A percentile compares a stretch with the other conserved stretches of the same genome.
Conservation (phyloP, 2,888 invertebrate species). For the Hyposoter dolosus region DNA sequence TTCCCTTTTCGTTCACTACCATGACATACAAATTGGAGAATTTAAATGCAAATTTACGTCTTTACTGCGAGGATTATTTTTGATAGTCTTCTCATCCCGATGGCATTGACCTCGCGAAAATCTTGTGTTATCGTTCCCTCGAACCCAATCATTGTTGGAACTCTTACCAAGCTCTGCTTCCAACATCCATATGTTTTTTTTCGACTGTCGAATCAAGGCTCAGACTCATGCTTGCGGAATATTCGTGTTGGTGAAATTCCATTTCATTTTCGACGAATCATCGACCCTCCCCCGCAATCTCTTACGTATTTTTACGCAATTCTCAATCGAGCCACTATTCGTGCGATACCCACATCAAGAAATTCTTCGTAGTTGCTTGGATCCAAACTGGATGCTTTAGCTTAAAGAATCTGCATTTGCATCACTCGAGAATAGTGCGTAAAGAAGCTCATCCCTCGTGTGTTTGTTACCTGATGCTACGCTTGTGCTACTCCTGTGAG, state of each 20-base stretch:
- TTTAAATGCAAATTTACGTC: background rate
- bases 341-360: background rate
- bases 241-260: background rate
- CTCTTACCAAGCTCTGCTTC: background rate
- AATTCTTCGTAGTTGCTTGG: conserved; percentile 15
- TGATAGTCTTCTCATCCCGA: background rate
- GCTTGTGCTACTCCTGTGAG: conserved; percentile 35
- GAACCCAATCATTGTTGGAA: background rate
- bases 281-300: background rate
- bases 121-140: background rate
- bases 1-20: background rate
- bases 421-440: conserved; percentile 70
- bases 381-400: background rate
- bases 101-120: background rate
- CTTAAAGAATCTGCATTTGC: conserved; percentile 66
- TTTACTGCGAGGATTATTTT: background rate
- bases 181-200: background rate
- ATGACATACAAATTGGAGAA: background rate
- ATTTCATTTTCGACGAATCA: background rate
- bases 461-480: conserved; percentile 49
- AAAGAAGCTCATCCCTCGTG: conserved; percentile 55
- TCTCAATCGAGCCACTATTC: conserved; percentile 32
- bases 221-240: background rate
- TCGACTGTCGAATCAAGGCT: background rate
- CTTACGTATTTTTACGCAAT: background rate